These are phyloP conservation scores for Araneus ventricosus DNA, from an alignment of 1,140 invertebrate species.

Conservation along the genomic window DNA sequence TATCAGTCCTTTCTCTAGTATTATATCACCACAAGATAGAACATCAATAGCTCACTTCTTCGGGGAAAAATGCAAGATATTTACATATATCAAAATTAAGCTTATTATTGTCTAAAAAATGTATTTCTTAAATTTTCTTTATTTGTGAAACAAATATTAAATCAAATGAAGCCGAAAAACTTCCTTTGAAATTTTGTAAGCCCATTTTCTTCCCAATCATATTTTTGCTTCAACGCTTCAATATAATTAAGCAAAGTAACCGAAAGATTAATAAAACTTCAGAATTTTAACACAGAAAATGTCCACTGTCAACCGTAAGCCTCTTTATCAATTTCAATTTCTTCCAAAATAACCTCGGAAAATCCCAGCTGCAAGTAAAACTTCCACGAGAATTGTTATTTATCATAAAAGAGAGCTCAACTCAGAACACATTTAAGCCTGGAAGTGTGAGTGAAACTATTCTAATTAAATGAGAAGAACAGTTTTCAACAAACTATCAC, in stretches of 20 bases:
- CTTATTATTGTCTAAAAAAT: too few relatives aligned
- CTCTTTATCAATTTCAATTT: slow-evolving; percentile 3
- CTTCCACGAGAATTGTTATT: neutral
- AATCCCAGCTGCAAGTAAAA: neutral
- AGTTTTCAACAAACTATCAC: neutral
- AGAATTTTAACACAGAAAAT: neutral
- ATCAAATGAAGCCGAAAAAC: too few relatives aligned
- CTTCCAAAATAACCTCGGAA: neutral
- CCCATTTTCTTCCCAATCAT: too few relatives aligned
- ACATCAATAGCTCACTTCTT: too few relatives aligned
- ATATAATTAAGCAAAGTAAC: neutral
- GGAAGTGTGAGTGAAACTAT: neutral
- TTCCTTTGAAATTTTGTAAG: too few relatives aligned
- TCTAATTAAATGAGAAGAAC: neutral
- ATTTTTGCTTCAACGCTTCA: too few relatives aligned
- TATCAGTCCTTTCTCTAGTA: too few relatives aligned
- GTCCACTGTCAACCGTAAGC: neutral
- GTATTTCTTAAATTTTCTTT: too few relatives aligned
- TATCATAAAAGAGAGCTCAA: neutral
- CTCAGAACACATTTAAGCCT: neutral
- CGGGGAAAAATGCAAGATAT: too few relatives aligned
- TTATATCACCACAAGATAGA: too few relatives aligned
- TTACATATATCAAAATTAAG: too few relatives aligned
- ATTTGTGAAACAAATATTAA: too few relatives aligned
- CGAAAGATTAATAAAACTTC: neutral